Evolutionary conservation across 1,140 invertebrate genomes (phyloP).

Genomic region (Medauroidea extradentata): DNA sequence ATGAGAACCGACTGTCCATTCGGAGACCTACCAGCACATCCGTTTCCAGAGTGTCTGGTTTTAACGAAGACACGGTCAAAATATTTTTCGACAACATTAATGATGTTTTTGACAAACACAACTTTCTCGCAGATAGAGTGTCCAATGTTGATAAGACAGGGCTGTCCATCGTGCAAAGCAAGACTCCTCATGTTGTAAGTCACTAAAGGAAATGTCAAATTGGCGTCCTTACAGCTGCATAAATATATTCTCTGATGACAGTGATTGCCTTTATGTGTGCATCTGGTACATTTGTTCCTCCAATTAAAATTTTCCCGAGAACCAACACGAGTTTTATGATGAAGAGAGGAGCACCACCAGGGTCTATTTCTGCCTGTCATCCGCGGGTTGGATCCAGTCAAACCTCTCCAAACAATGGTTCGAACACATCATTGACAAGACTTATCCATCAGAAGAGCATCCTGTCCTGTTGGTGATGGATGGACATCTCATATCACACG

Average conservation of each 20-base stretch:
- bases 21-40: too few species aligned
- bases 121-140: constrained; percentile 20
- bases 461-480: constrained; percentile 36
- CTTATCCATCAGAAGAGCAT: constrained; percentile 18
- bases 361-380: constrained; percentile 25
- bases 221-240: constrained; percentile 29
- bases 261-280: constrained; percentile 35
- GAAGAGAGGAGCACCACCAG: constrained; percentile 34
- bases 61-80: too few species aligned
- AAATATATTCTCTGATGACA: constrained; percentile 35
- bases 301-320: constrained; percentile 18
- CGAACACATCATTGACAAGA: constrained; percentile 23
- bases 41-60: too few species aligned
- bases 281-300: constrained; percentile 30
- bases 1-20: too few species aligned
- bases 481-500: not conserved
- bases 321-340: constrained; percentile 27
- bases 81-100: constrained; percentile 29
- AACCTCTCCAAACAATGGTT: constrained; percentile 28
- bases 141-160: constrained; percentile 38
- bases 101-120: constrained; percentile 21
- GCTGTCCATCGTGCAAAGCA: constrained; percentile 32
- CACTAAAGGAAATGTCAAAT: constrained; percentile 24
- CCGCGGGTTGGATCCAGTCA: constrained; percentile 24
- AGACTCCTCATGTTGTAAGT: constrained; percentile 28